Evolutionary conservation across 35 echinoderm and acorn worm species (phyloP).

Genomic region (Apostichopus japonicus): DNA sequence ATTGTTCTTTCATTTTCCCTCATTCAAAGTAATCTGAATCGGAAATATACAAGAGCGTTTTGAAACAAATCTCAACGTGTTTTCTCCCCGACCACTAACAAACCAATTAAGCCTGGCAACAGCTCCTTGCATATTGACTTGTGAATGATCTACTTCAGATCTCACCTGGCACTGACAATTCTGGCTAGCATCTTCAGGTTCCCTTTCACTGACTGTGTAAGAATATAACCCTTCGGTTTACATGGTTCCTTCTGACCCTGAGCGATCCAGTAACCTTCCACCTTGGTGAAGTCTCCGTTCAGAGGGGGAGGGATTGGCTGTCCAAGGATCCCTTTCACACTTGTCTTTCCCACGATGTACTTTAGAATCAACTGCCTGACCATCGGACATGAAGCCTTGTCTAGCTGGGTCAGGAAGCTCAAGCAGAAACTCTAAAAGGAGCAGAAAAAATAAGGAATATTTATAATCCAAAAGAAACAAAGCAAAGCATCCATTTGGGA

Average conservation of each 20-base stretch:
- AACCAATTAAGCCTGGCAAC: too few relatives aligned
- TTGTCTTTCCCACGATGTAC: slow-evolving; percentile 80
- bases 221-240: slow-evolving; percentile 74
- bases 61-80: too few relatives aligned
- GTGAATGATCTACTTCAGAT: background rate
- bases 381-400: slow-evolving; percentile 86
- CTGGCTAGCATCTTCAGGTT: slow-evolving; percentile 85
- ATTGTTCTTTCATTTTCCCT: too few relatives aligned
- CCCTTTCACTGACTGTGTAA: slow-evolving; percentile 84
- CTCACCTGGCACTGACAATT: slow-evolving; percentile 93
- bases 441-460: too few relatives aligned
- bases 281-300: slow-evolving; percentile 66
- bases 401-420: slow-evolving; percentile 94
- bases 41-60: too few relatives aligned
- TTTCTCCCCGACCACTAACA: too few relatives aligned
- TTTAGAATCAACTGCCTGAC: slow-evolving; percentile 86
- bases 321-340: slow-evolving; percentile 71
- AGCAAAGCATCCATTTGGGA: too few relatives aligned
- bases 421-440: slow-evolving; percentile 88
- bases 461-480: too few relatives aligned
- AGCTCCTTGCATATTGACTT: too few relatives aligned
- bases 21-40: too few relatives aligned
- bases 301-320: slow-evolving; percentile 92
- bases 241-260: slow-evolving; percentile 60
- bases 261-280: slow-evolving; percentile 98